phyloP scores from a whole-genome alignment of 2,797 vertebrate genomes.

The Orestias chungarensis region DNA sequence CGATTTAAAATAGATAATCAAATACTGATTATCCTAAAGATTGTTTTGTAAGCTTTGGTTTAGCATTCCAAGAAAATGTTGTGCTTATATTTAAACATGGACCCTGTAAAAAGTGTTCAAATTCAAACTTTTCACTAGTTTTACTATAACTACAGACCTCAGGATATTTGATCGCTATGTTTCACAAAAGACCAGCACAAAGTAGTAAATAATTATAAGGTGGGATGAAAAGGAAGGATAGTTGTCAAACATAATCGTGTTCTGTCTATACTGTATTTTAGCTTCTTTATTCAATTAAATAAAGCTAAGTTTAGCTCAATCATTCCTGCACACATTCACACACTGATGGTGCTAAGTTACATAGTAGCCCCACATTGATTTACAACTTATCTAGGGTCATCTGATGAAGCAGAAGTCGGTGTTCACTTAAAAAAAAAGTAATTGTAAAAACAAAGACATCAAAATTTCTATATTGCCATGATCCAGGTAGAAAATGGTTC shows the following conservation, averaged over 20 bases:
- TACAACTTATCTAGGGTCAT: neutral
- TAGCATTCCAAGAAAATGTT: neutral
- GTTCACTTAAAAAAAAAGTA: neutral
- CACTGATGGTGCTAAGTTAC: neutral
- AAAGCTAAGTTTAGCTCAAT: neutral
- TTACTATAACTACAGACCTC: neutral
- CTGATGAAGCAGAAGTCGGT: neutral
- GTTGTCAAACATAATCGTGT: neutral
- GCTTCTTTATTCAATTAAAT: neutral
- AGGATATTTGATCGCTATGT: neutral
- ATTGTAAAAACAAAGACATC: neutral
- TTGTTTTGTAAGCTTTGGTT: slow-evolving; percentile 1
- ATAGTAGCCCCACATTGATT: neutral
- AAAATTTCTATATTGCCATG: no score
- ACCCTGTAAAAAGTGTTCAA: neutral
- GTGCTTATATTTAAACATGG: neutral
- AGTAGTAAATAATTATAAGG: neutral
- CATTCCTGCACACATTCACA: neutral
- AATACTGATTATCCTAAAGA: neutral
- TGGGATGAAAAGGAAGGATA: neutral
- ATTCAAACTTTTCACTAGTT: neutral
- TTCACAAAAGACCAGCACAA: neutral
- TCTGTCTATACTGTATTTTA: neutral
- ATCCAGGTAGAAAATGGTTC: neutral
- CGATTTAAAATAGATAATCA: no score